These are phyloP conservation scores for Sussaba pulchella DNA, from an alignment of 2,888 invertebrate genomes.

Conservation along the genomic window DNA sequence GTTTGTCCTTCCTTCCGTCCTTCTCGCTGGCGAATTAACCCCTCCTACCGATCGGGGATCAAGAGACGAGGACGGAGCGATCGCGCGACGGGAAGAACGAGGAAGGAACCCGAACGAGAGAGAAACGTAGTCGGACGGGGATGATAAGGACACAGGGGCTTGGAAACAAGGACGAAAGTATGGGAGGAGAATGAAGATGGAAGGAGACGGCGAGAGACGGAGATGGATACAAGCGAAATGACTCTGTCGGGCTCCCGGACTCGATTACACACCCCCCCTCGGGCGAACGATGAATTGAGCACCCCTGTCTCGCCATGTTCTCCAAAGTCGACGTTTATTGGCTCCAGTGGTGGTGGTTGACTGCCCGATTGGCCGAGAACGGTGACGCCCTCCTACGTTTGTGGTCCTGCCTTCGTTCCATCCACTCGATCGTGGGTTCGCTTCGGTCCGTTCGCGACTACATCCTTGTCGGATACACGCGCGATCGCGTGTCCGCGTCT, in stretches of 20 bases:
- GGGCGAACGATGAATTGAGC: slow-evolving; percentile 73
- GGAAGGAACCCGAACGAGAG: slow-evolving; percentile 26
- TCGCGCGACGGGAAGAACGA: slow-evolving; percentile 20
- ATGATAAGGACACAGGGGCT: no score
- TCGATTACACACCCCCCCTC: slow-evolving; percentile 64
- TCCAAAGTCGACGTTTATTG: slow-evolving; percentile 74
- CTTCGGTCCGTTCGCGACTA: slow-evolving; percentile 24
- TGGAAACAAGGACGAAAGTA: not conserved
- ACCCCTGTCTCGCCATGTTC: slow-evolving; percentile 83
- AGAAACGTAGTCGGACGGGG: not conserved
- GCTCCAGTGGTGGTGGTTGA: slow-evolving; percentile 60
- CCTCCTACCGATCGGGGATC: slow-evolving; percentile 56
- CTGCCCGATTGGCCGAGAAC: slow-evolving; percentile 71
- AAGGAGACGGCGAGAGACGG: slow-evolving; percentile 4
- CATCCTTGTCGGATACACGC: slow-evolving; percentile 59
- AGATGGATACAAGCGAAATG: slow-evolving; percentile 45
- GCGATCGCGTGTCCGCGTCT: slow-evolving; percentile 44
- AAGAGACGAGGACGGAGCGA: slow-evolving; percentile 45
- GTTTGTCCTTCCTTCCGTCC: slow-evolving; percentile 4
- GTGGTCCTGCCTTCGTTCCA: slow-evolving; percentile 63
- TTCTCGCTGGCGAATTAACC: slow-evolving; percentile 61
- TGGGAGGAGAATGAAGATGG: not conserved
- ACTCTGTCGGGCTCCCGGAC: slow-evolving; percentile 62
- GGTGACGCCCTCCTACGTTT: slow-evolving; percentile 74
- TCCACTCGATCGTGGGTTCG: slow-evolving; percentile 45